Base-by-base conservation (phyloP, 2,113 vertebrate genomes). In the Tupaia tana region DNA sequence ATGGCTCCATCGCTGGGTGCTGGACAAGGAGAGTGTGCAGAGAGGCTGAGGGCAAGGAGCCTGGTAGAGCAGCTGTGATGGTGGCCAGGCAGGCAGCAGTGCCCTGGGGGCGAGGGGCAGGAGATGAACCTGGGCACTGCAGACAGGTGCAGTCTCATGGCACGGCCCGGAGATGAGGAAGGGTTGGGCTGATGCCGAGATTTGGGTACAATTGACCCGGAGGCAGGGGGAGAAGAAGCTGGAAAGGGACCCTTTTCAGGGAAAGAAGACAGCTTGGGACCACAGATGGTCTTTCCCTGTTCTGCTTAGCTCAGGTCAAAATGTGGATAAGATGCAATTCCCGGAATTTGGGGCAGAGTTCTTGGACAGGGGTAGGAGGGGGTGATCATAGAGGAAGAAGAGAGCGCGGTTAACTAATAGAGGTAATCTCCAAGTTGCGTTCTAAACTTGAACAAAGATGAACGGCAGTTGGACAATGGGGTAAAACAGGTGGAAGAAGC, bases 291-390 rank as follows among this genome's bases (percentile, higher is more conserved):
- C 75, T 75, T 86, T 95, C 12, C 61, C 1, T 1, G n/a, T 79
- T 75, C 79, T 93, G 69, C 59, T 34, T 83, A 91, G n/a, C 82
- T 86, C 20, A 59, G 61, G 75, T 61, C 74, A 90, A 94, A 95
- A 81, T 91, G 7, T 83, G 79, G 79, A 66, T 18, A 52, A 88
- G 59, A 64, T 29, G 31, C 27, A 56, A 82, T 95, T 97, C 90
- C 88, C 69, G 70, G 89, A 96, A 96, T 22, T 70, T 89, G 86
- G 4, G 34, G 58, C 64, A 63, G 71, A 91, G 84, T 91, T 89
- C 71, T 89, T 90, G 34, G 64, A 90, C 43, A 88, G 13, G 69
- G n/a, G 43, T 43, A 4, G 43, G 43, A 43, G 43, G 19, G 20
- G 9, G 18, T 88, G 52, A 31, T 74, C 54, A 11, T 3, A 77